Percentiles rank a stretch among this genome's conserved stretches.
Evolutionary conservation across 2,113 vertebrate species (phyloP).

Genomic region (Caranx ignobilis): DNA sequence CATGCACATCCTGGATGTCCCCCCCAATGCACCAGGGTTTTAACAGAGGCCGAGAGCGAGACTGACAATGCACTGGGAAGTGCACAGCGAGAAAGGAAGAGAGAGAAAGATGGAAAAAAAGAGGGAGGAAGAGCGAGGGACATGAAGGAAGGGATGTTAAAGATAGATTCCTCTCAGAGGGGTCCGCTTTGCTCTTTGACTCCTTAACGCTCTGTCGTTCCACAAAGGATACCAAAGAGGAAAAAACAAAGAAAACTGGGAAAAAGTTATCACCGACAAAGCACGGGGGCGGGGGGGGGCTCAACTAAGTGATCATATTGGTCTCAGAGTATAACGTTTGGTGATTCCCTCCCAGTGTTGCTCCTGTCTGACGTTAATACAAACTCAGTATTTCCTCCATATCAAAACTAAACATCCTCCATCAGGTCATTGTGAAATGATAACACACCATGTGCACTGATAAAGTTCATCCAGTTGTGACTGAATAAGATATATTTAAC

Average conservation of each 20-base stretch:
- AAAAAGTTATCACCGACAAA: not conserved
- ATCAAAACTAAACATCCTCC: not conserved
- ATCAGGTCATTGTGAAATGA: not conserved
- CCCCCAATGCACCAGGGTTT: slow-evolving; percentile 21
- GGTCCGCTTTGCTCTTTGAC: slow-evolving; percentile 53
- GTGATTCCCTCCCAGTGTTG: not conserved
- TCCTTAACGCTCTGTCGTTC: slow-evolving; percentile 21
- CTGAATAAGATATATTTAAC: not conserved
- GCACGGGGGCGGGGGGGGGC: too few species aligned
- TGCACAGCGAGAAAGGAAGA: not conserved
- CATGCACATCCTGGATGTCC: slow-evolving; percentile 63
- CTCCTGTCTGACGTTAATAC: not conserved
- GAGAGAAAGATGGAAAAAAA: not conserved
- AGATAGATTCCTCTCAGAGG: slow-evolving; percentile 59
- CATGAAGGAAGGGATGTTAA: slow-evolving; percentile 45
- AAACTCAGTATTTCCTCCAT: not conserved
- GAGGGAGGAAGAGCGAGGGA: slow-evolving; percentile 15
- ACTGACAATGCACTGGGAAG: slow-evolving; percentile 28
- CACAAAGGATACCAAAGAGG: slow-evolving; percentile 10
- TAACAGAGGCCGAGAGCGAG: not conserved
- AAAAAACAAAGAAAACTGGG: not conserved
- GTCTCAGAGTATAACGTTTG: not conserved
- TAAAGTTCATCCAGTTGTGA: too few species aligned
- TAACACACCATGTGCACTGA: too few species aligned
- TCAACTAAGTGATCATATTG: not conserved